Percentiles rank a stretch among this genome's conserved stretches.
Evolutionary conservation across 1,140 invertebrate species (phyloP).

Genomic region (Orchestia grillus): DNA sequence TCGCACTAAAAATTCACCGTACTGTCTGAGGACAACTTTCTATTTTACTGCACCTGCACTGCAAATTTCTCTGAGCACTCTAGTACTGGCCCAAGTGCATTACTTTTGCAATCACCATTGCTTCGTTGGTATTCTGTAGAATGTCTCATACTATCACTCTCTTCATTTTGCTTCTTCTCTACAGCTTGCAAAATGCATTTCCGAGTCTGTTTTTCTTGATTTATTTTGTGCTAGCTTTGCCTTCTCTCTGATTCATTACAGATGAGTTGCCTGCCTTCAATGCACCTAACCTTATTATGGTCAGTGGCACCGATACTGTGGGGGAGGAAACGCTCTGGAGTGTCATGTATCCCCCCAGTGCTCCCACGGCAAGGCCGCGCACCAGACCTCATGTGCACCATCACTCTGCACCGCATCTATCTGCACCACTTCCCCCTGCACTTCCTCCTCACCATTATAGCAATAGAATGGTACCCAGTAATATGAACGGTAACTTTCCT

Average conservation of each 20-base stretch:
- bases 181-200: neutral
- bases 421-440: slow-evolving; percentile 57
- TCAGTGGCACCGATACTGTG: slow-evolving; percentile 42
- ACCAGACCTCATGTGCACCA: slow-evolving; percentile 59
- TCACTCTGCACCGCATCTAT: slow-evolving; percentile 40
- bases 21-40: neutral
- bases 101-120: neutral
- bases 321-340: slow-evolving; percentile 58
- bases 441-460: slow-evolving; percentile 50
- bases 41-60: slow-evolving; percentile 17
- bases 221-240: slow-evolving; percentile 41
- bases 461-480: slow-evolving; percentile 52
- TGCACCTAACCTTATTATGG: slow-evolving; percentile 61
- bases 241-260: slow-evolving; percentile 68
- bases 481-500: slow-evolving; percentile 39
- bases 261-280: slow-evolving; percentile 67
- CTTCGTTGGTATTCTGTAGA: neutral
- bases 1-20: neutral
- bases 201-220: slow-evolving; percentile 2
- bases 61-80: neutral
- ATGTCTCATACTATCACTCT: neutral
- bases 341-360: slow-evolving; percentile 62
- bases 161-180: neutral
- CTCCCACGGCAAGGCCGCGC: slow-evolving; percentile 63
- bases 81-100: neutral